Evolutionary conservation across 2,888 invertebrate species (phyloP), one percentile per base, ranked within the genome.

Genomic region (Entomobrya multifasciata): DNA sequence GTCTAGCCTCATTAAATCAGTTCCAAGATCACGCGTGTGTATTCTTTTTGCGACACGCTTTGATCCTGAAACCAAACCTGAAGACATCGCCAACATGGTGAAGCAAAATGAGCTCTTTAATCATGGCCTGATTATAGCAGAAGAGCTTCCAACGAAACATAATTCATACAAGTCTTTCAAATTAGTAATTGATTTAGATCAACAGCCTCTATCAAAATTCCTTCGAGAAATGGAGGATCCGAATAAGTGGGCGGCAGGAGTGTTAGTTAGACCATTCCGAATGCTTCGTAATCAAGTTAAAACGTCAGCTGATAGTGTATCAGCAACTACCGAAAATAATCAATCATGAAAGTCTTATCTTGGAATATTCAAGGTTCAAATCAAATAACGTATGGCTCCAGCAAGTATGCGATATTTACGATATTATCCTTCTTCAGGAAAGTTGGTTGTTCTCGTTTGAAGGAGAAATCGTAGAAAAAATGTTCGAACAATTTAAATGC

Each of bases 361-460:
- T 77, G 77, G 77, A 77, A 77, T 17, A 41, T 77, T 4, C 77
- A 77, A 22, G 44, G 44, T 20, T 15, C 52, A 77, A 77, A 60
- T 13, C 77, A 8, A 77, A 77, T 30, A 2, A 22, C 25, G 36
- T 77, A 22, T 77, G 76, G 76, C 36, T 76, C 3, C 55, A 76
- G n/a, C 30, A 55, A 76, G 22, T 60, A 11, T 15, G 4, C 10
- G 60, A 15, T 25, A n/a, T 22, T 44, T 60, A 20, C 25, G 77
- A 77, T 15, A 60, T 77, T 15, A 77, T 77, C 17, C 20, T 55
- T 17, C 36, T 76, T 4, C 76, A 76, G 17, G 76, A 76, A 36
- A 76, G 57, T 1, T 76, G 76, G 76, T 22, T 76, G n/a, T 36
- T 36, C 25, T 20, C 5, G 27, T 76, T 76, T 57, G 76, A 76